Evolutionary conservation across 2,113 vertebrate genomes (phyloP).

Genomic region (Neodon shergylaensis): DNA sequence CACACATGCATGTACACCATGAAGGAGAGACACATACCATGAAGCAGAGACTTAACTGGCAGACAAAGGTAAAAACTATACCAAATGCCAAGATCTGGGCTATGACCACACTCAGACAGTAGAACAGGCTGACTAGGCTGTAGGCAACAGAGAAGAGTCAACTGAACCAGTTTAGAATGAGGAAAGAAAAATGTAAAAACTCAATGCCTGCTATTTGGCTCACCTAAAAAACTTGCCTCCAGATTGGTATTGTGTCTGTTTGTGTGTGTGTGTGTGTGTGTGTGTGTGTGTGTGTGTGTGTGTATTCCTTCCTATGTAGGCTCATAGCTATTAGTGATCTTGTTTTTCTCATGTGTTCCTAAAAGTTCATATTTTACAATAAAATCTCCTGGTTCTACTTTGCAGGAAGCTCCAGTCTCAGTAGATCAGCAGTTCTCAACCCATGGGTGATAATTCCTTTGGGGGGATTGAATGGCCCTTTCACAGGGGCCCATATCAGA

Average conservation of each 20-base stretch:
- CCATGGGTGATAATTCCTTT: neutral
- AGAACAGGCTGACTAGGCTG: neutral
- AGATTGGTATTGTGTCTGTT: neutral
- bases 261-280: neutral
- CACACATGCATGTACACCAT: neutral
- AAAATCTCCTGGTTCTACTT: neutral
- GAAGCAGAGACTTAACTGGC: neutral
- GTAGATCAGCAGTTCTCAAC: neutral
- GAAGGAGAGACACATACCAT: neutral
- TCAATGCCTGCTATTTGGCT: neutral
- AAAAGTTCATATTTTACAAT: slow-evolving; percentile 4
- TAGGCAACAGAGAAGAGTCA: neutral
- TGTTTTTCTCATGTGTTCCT: neutral
- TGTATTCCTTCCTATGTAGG: neutral
- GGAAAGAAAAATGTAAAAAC: neutral
- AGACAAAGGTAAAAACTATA: neutral
- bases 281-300: neutral
- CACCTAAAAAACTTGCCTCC: neutral
- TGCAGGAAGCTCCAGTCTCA: neutral
- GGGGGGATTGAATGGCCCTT: neutral
- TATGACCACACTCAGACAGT: neutral
- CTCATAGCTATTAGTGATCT: neutral
- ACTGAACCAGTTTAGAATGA: neutral
- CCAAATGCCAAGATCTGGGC: accelerated
- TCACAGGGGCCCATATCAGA: neutral